Base-by-base conservation (phyloP, 2,888 invertebrate species). In the Chironomus tentans region DNA sequence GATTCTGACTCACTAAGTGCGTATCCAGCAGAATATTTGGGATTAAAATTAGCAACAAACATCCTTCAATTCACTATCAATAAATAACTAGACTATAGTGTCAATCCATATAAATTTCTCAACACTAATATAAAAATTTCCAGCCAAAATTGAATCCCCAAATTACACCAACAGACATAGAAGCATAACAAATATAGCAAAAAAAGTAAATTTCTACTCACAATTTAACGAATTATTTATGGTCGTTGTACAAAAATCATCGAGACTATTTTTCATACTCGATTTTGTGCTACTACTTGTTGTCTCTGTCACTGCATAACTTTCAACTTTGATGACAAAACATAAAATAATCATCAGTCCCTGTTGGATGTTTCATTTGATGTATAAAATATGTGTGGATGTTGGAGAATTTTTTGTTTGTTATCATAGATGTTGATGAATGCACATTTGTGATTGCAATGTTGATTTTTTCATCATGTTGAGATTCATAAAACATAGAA, bases 301-400 rank as follows among this genome's bases (percentile, higher is more conserved):
- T 28, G 78, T 77, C 74, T 78, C 77, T 22, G 80, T 79, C 2
- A 82, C 80, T 48, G 83, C 78, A 76, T 77, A 80, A 76, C 80
- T 81, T 80, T 84, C 84, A 4, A 84, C 81, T 80, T 83, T 84
- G 78, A 84, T 79, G 78, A 84, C 81, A 79, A 84, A 84, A 78
- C 83, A 83, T 77, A 82, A 81, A 47, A 84, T 80, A 73, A 84
- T 81, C 69, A 81, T 78, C 78, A 82, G 81, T 77, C 84, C 84
- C 84, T 84, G 80, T 2, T 79, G 18, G 65, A 21, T 80, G 38
- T 38, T 38, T 38, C 38, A 38, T 38, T 38, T 38, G 56, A 56
- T 18, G 15, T 56, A 56, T 56, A 18, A 56, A 18, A 56, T 18
- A 15, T n/a, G 56, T 18, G 5, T n/a, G 15, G 7, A 38, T 38